Evolutionary conservation across 1,140 invertebrate genomes (phyloP).

Genomic region (Bathynomus jamesi): DNA sequence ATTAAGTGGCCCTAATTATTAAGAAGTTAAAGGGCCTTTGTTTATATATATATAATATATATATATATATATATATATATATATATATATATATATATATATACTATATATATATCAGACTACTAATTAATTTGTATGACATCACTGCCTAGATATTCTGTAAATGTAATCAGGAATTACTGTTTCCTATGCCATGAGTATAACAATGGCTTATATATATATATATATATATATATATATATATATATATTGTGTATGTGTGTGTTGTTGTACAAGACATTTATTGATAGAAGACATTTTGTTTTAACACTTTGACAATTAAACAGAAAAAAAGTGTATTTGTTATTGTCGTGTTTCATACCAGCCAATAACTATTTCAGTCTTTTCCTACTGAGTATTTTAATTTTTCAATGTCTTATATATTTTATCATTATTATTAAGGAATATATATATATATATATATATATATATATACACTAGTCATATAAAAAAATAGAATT

Average conservation of each 20-base stretch:
- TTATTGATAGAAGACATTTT: no score
- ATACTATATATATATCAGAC: background rate
- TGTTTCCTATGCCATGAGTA: background rate
- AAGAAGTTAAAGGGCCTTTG: no score
- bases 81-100: conserved; percentile 3
- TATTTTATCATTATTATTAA: background rate
- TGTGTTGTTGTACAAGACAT: no score
- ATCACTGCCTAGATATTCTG: background rate
- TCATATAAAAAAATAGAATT: background rate
- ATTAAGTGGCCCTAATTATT: no score
- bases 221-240: background rate
- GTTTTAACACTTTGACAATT: no score
- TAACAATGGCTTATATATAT: background rate
- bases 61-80: conserved; percentile 3
- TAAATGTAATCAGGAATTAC: background rate
- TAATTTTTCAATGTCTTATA: background rate
- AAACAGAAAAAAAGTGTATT: no score
- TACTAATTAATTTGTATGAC: background rate
- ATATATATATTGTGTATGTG: background rate
- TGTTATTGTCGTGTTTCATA: no score
- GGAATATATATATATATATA: conserved; percentile 10
- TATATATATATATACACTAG: conserved; percentile 10
- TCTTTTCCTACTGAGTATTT: no score
- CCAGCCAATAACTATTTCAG: no score
- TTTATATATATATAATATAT: background rate